phyloP scores from a whole-genome alignment of 2,113 vertebrate species.

The Oreochromis niloticus region DNA sequence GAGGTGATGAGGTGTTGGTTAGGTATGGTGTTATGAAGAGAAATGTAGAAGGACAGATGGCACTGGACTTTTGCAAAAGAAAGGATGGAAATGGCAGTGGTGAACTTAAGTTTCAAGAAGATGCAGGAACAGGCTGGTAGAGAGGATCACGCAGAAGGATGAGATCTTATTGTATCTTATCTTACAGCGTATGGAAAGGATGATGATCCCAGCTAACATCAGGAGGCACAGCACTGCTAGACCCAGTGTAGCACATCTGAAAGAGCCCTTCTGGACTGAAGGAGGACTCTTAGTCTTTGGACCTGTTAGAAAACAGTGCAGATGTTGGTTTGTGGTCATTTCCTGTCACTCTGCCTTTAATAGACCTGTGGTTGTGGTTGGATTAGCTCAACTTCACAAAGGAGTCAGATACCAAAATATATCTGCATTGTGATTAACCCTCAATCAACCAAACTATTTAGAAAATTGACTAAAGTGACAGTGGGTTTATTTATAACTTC shows the following conservation, averaged over 20 bases:
- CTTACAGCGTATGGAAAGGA: background rate
- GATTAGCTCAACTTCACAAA: background rate
- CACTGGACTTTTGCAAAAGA: background rate
- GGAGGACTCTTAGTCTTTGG: background rate
- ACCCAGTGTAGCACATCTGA: background rate
- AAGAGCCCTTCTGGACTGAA: background rate
- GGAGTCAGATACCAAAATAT: background rate
- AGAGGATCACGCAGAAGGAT: background rate
- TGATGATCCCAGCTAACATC: background rate
- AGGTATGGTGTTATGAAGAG: background rate
- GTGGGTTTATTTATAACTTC: too few relatives aligned
- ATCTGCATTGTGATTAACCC: background rate
- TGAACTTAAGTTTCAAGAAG: background rate
- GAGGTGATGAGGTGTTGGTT: background rate
- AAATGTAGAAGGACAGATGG: background rate
- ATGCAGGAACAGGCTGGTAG: fast-evolving
- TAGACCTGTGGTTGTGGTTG: background rate
- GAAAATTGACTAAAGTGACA: too few relatives aligned
- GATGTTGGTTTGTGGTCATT: background rate
- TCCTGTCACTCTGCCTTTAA: background rate
- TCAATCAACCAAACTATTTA: background rate
- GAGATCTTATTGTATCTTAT: background rate
- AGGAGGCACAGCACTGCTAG: background rate
- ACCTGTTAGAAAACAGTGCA: background rate
- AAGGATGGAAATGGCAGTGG: background rate